phyloP scores from a whole-genome alignment of 2,888 invertebrate genomes.

The Phrixothrix hirtus region DNA sequence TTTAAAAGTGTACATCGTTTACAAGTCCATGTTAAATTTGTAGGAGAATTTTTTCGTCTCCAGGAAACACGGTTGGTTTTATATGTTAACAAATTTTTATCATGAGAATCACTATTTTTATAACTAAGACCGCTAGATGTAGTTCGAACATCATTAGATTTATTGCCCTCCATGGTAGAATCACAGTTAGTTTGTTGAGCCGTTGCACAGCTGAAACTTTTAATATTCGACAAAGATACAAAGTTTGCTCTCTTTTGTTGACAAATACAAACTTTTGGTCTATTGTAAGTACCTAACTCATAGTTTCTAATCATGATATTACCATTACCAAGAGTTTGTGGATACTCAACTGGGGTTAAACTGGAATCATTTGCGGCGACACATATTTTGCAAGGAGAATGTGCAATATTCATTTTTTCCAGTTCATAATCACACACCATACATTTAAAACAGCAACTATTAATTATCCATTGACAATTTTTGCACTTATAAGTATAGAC shows the following conservation, averaged over 20 bases:
- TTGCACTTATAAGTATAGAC: conserved; percentile 32
- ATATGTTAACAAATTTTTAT: conserved; percentile 23
- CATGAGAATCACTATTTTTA: conserved; percentile 32
- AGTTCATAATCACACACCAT: conserved; percentile 45
- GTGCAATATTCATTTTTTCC: conserved; percentile 51
- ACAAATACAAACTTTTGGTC: conserved; percentile 47
- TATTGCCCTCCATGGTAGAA: conserved; percentile 44
- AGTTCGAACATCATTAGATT: conserved; percentile 49
- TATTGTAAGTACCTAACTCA: conserved; percentile 48
- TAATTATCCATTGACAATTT: conserved; percentile 34
- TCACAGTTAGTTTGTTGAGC: conserved; percentile 48
- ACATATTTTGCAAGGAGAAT: conserved; percentile 53
- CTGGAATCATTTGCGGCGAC: conserved; percentile 36
- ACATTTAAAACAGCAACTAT: conserved; percentile 41
- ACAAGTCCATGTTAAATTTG: conserved; percentile 64
- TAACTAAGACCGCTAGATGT: conserved; percentile 54
- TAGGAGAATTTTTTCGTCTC: conserved; percentile 44
- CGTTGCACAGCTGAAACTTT: conserved; percentile 53
- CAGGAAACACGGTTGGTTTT: conserved; percentile 47
- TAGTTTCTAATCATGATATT: conserved; percentile 42
- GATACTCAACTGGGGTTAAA: conserved; percentile 51
- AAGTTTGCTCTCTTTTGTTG: conserved; percentile 45
- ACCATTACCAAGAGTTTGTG: conserved; percentile 35
- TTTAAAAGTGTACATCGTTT: conserved; percentile 78
- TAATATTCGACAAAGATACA: conserved; percentile 50